Evolutionary conservation across 1,140 invertebrate species (phyloP), one percentile per base, ranked within the genome.

Genomic region (Orchestia grillus): DNA sequence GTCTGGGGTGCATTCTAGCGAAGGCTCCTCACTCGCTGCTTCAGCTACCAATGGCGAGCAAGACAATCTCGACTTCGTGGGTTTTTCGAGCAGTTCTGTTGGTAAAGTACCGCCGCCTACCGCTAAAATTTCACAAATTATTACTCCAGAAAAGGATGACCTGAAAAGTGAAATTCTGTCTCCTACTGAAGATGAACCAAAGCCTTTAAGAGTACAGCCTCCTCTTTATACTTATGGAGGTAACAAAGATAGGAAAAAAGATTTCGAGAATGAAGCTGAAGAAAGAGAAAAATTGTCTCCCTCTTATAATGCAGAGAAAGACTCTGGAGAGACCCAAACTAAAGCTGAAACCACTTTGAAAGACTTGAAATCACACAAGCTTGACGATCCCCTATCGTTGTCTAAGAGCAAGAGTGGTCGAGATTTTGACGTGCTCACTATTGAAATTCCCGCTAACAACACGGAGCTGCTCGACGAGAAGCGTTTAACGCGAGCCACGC

Each of bases 201-300:
- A 96, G n/a, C 96, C 96, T 53, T 96, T 97, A 95, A 96, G 96
- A 96, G 96, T 97, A 43, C 96, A 97, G 77, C 96, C 96, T 45
- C 96, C 96, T 45, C 96, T 97, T 45, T 97, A 97, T 57, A 97
- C 96, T 11, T 97, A 97, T 45, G 96, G 96, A 44, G 44, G 92
- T 6, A 97, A 97, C 62, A 96, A 96, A 62, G 96, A 97, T 44
- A 96, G 96, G 40, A 97, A 97, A 47, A 97, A 97, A 77, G 96
- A 97, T 44, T 95, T 97, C 23, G 96, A 97, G n/a, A 96, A 96
- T 57, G 96, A 97, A 96, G 95, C 96, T 95, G 96, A 97, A 47
- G 96, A 97, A 57, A 97, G 96, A 87, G 96, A 97, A 16, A 96
- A 96, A 87, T 96, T 94, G 4, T 94, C 92, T 0, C 92, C 92